A percentile compares a stretch with the other conserved stretches of the same genome.
Conservation (phyloP, 2,113 vertebrate genomes). For the Oophaga pumilio region DNA sequence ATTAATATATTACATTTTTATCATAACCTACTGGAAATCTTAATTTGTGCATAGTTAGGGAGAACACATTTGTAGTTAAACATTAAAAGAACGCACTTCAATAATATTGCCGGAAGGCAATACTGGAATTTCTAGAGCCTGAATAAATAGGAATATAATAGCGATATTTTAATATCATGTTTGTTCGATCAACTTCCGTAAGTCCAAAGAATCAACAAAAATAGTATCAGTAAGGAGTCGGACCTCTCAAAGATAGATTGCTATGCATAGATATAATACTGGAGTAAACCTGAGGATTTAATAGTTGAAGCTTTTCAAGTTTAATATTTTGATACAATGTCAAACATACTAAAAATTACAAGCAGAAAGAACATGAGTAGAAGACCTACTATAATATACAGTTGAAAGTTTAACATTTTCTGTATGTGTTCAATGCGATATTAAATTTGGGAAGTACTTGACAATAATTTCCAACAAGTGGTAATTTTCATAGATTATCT, state of each 20-base stretch:
- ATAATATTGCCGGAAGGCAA: background rate
- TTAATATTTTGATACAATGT: conserved; percentile 30
- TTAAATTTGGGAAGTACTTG: conserved; percentile 20
- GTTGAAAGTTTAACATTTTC: background rate
- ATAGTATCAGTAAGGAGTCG: conserved; percentile 33
- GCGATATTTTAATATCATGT: conserved; percentile 1
- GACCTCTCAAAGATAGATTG: background rate
- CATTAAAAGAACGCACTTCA: background rate
- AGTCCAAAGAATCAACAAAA: conserved; percentile 28
- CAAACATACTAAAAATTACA: background rate
- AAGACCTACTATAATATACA: conserved; percentile 9
- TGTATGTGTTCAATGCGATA: conserved; percentile 23
- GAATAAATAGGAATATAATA: conserved; percentile 22
- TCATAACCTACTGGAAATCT: too few relatives aligned
- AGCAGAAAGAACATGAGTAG: conserved; percentile 52
- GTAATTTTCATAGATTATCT: conserved; percentile 57
- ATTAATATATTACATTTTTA: too few relatives aligned
- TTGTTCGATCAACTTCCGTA: background rate
- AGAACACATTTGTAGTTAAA: background rate
- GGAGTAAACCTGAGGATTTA: conserved; percentile 25
- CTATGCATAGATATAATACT: conserved; percentile 23
- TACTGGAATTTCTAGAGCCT: background rate
- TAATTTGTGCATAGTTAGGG: too few relatives aligned
- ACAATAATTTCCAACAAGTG: conserved; percentile 56
- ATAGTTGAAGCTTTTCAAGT: background rate